Conservation (phyloP, 2,113 vertebrate genomes). For the Lichenostomus cassidix region DNA sequence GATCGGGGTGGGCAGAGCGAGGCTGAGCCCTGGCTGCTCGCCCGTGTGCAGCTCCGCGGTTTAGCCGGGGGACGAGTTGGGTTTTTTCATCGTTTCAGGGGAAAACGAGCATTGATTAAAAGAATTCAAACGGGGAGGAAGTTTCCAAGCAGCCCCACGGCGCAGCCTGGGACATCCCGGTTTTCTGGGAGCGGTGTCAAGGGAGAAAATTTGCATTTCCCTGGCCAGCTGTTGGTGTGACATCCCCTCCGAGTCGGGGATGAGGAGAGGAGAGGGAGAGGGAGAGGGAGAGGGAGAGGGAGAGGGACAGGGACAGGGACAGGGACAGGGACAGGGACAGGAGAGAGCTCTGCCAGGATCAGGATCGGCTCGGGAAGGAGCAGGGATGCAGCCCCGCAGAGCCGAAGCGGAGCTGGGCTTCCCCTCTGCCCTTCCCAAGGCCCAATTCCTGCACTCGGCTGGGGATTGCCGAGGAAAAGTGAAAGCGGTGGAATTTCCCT, state of each 20-base stretch:
- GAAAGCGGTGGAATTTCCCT: not conserved
- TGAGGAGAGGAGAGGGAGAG: too few relatives aligned
- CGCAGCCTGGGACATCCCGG: not conserved
- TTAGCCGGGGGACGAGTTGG: fast-evolving
- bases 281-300: too few relatives aligned
- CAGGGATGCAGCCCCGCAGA: not conserved
- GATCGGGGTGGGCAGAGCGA: not conserved
- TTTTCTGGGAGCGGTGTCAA: not conserved
- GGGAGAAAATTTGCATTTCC: not conserved
- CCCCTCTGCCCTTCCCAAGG: not conserved
- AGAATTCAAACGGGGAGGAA: fast-evolving
- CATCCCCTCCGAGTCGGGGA: not conserved
- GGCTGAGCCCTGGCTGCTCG: not conserved
- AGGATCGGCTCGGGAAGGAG: not conserved
- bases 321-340: too few relatives aligned
- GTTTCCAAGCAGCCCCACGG: not conserved
- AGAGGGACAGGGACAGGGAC: too few relatives aligned
- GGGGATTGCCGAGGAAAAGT: not conserved
- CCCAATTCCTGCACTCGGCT: not conserved
- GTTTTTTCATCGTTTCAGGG: not conserved
- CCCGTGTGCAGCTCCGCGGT: fast-evolving
- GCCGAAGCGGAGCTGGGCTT: not conserved
- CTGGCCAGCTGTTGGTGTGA: not conserved
- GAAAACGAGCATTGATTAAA: not conserved
- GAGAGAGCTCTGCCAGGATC: not conserved